Evolutionary conservation across 2,113 vertebrate species (phyloP).

Genomic region (Jaculus jaculus): DNA sequence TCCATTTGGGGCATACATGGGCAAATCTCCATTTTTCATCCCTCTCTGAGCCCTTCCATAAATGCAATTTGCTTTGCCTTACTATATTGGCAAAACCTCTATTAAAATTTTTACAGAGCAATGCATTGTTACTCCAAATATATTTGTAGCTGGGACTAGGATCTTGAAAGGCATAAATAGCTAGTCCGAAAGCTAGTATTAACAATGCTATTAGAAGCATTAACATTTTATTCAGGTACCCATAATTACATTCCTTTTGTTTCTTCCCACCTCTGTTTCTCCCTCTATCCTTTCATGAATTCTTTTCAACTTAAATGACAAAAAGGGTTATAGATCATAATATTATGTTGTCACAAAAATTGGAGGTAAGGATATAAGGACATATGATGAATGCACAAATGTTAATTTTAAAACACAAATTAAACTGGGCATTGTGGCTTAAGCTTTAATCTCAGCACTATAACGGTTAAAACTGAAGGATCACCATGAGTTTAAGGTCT

Average conservation of each 20-base stretch:
- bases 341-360: not conserved
- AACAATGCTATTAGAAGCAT: not conserved
- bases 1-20: not conserved
- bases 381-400: not conserved
- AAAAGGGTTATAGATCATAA: not conserved
- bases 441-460: no score
- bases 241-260: not conserved
- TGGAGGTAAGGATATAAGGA: not conserved
- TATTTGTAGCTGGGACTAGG: not conserved
- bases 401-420: not conserved
- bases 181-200: not conserved
- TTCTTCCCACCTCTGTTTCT: not conserved
- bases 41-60: not conserved
- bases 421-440: no score
- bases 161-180: not conserved
- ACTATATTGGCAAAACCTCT: not conserved
- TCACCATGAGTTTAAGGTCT: no score
- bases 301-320: not conserved
- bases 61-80: not conserved
- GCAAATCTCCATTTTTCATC: not conserved
- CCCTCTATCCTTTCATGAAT: not conserved
- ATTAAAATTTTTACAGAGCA: not conserved
- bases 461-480: no score
- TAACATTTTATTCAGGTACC: not conserved
- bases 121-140: not conserved